Base-by-base conservation (phyloP, 1,140 invertebrate species). In the Drosophila lacteicornis region DNA sequence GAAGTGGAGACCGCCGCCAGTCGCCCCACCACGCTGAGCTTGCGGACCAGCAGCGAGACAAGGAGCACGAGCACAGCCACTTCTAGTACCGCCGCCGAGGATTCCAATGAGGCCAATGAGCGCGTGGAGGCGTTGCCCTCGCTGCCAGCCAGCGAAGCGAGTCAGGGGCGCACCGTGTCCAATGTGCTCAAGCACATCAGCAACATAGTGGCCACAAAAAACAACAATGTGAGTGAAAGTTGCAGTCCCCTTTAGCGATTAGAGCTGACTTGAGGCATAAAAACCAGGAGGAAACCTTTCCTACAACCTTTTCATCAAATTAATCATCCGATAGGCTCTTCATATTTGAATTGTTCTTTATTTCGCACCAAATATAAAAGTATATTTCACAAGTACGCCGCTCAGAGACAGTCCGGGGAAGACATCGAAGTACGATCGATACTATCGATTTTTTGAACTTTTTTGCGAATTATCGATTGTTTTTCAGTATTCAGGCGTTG, bases 161-260 rank as follows among this genome's bases (percentile, higher is more conserved):
- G 84, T 86, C 70, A 66, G 19, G 96, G 95, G 2, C 94, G 96
- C 55, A 97, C 96, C 93, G 94, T 97, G 71, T 95, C 96, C 6
- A 97, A 96, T 94, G 96, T 97, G 75, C 93, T 97, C 7, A 96
- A 95, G 92, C 94, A 96, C 74, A 97, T 97, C 43, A 97, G 96
- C 84, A 97, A 96, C 92, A 94, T 97, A 49, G 93, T 97, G 61
- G 96, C 96, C 13, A 92, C 96, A 33, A 96, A 95, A 82, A 96
- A 94, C 80, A 95, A 94, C 80, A 95, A 94, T 88, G 96, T 97
- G 93, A 95, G 95, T 94, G 25, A 65, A 60, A 67, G 66, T 40
- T 27, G 38, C 12, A 38, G 5, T 17, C 17, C 25, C 13, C 33
- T 36, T 36, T 11, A 36, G 0, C 2, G 33, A 9, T 36, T 2